phyloP scores from a whole-genome alignment of 2,888 invertebrate genomes.

The Linyphia triangularis region DNA sequence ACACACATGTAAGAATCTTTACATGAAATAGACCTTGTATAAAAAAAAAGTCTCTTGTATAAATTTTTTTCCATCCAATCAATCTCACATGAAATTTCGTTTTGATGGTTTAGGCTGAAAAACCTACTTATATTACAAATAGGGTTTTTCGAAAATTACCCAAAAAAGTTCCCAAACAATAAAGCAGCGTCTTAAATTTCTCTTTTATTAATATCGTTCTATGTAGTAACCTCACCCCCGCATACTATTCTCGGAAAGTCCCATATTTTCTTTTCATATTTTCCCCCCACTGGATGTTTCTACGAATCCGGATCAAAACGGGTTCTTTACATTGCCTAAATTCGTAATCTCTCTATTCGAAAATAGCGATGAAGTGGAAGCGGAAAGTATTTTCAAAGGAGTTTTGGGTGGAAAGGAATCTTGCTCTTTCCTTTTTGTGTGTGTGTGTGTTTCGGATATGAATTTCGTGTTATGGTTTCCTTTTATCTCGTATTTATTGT shows the following conservation, averaged over 20 bases:
- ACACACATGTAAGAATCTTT: too few relatives aligned
- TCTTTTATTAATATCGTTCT: background rate
- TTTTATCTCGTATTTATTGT: background rate
- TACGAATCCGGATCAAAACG: slow-evolving; percentile 13
- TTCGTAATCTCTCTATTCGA: slow-evolving; percentile 5
- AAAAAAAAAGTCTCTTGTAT: too few relatives aligned
- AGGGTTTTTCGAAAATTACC: too few relatives aligned
- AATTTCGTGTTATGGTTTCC: background rate
- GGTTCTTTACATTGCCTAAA: background rate
- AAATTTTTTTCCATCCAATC: too few relatives aligned
- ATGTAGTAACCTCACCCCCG: background rate
- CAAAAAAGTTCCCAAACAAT: background rate
- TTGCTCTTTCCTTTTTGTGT: background rate
- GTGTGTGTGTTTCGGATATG: background rate
- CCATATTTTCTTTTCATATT: background rate
- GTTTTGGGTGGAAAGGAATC: background rate
- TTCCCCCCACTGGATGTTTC: background rate
- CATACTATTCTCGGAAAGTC: background rate
- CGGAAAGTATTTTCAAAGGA: background rate
- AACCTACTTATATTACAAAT: too few relatives aligned
- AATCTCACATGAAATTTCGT: too few relatives aligned
- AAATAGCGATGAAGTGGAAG: background rate
- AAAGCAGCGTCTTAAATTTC: background rate
- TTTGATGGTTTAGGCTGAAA: too few relatives aligned
- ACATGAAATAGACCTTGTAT: too few relatives aligned